phyloP scores from a whole-genome alignment of 2,113 vertebrate species.

The Trachemys scripta region DNA sequence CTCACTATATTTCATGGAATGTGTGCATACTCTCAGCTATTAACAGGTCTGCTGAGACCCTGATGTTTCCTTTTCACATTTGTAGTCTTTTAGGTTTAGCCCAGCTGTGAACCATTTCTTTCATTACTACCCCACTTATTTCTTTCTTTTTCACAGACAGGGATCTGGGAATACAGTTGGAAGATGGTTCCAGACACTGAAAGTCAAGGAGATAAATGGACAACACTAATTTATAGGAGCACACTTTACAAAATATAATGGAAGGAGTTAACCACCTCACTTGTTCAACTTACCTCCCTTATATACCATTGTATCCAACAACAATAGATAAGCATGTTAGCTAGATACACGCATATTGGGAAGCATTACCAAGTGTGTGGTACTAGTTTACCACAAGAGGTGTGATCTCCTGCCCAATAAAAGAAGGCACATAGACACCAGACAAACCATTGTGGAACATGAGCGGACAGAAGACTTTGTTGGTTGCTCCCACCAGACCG shows the following conservation, averaged over 20 bases:
- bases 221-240: neutral
- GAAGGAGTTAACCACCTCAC: neutral
- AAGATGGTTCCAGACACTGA: accelerated
- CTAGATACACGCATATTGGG: neutral
- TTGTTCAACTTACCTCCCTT: neutral
- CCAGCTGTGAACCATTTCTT: neutral
- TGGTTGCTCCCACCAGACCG: neutral
- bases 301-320: neutral
- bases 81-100: neutral
- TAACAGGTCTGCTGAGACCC: neutral
- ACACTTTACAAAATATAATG: neutral
- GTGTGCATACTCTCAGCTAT: neutral
- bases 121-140: neutral
- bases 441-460: neutral
- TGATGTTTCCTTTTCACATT: neutral
- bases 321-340: neutral
- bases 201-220: neutral
- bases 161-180: neutral
- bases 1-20: neutral
- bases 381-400: neutral
- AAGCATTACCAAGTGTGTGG: neutral
- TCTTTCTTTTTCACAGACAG: neutral
- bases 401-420: neutral
- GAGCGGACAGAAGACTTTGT: neutral
- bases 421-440: neutral